Percentiles rank a stretch among this genome's conserved stretches.
Evolutionary conservation across 2,888 invertebrate species (phyloP).

Genomic region (Embidobia sp.): DNA sequence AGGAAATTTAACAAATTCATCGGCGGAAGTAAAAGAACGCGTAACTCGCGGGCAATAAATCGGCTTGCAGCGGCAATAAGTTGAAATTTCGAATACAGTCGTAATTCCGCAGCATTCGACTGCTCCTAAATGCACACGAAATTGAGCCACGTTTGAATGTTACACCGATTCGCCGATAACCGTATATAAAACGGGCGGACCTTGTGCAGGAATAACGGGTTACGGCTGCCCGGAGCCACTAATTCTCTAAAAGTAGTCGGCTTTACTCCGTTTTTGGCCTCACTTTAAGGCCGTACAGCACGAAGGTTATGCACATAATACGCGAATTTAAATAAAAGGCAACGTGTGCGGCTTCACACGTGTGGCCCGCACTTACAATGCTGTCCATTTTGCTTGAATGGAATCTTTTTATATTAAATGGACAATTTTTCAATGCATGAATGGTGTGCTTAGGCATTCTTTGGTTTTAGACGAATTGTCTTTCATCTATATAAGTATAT

Average conservation of each 20-base stretch:
- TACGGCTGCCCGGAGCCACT: slow-evolving; percentile 42
- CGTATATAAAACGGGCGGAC: slow-evolving; percentile 37
- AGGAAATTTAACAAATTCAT: slow-evolving; percentile 2
- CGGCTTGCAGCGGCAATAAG: slow-evolving; percentile 8
- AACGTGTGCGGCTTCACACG: slow-evolving; percentile 62
- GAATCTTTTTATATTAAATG: too few species aligned
- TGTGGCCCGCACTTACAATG: slow-evolving; percentile 40
- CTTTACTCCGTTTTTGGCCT: slow-evolving; percentile 50
- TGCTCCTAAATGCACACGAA: slow-evolving; percentile 34
- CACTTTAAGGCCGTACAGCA: slow-evolving; percentile 51
- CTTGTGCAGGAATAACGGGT: slow-evolving; percentile 39
- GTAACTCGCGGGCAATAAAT: not conserved
- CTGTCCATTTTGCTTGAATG: slow-evolving; percentile 42
- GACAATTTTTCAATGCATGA: too few species aligned
- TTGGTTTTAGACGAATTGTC: too few species aligned
- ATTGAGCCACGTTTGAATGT: slow-evolving; percentile 47
- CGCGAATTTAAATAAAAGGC: slow-evolving; percentile 57
- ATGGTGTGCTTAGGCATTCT: too few species aligned
- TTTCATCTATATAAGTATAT: too few species aligned
- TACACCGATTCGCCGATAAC: slow-evolving; percentile 55
- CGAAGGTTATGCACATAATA: slow-evolving; percentile 58
- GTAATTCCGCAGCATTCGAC: slow-evolving; percentile 22
- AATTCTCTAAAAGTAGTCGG: slow-evolving; percentile 51
- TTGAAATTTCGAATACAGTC: slow-evolving; percentile 17
- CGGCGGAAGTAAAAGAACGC: not conserved